Evolutionary conservation across 2,113 vertebrate genomes (phyloP).

Genomic region (Trachemys scripta): DNA sequence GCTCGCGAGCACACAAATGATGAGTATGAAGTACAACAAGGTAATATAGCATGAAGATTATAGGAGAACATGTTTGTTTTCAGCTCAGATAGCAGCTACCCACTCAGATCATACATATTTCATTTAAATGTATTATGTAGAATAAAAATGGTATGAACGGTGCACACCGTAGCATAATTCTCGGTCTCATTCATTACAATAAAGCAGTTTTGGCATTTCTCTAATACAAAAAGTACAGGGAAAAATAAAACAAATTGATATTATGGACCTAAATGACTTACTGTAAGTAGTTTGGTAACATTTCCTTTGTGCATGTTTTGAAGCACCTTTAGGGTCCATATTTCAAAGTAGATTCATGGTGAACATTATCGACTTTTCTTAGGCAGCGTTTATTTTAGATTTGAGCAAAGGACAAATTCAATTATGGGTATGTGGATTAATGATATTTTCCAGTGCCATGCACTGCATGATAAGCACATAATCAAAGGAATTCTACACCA

Average conservation of each 20-base stretch:
- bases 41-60: neutral
- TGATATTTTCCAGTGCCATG: neutral
- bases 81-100: neutral
- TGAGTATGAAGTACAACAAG: neutral
- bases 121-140: constrained; percentile 44
- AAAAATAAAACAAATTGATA: neutral
- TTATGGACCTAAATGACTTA: constrained; percentile 10
- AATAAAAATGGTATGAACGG: neutral
- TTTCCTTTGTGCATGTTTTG: neutral
- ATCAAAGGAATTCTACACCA: neutral
- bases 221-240: neutral
- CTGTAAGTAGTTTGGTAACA: constrained; percentile 1
- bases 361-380: neutral
- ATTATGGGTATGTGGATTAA: neutral
- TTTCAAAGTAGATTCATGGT: constrained; percentile 29
- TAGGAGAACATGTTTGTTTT: constrained; percentile 20
- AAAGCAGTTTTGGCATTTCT: neutral
- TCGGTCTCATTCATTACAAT: neutral
- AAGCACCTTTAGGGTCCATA: constrained; percentile 15
- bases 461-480: neutral
- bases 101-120: constrained; percentile 36
- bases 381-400: neutral
- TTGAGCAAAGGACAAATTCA: constrained; percentile 25
- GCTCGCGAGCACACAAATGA: neutral
- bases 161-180: neutral